phyloP scores from a whole-genome alignment of 2,888 invertebrate genomes.

The Tuberolachnus salignus region DNA sequence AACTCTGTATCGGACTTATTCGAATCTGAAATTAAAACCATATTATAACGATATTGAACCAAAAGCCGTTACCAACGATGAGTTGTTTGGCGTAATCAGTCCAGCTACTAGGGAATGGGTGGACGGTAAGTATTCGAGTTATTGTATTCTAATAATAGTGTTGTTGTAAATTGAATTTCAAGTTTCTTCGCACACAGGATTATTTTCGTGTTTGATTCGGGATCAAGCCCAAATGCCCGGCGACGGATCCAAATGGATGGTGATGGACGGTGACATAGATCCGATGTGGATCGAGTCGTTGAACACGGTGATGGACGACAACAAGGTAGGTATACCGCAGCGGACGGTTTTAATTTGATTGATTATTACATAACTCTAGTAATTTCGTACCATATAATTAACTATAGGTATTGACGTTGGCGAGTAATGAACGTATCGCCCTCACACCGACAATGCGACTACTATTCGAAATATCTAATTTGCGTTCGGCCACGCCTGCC shows the following conservation, averaged over 20 bases:
- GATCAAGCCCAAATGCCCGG: slow-evolving; percentile 89
- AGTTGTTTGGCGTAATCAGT: slow-evolving; percentile 92
- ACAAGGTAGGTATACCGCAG: slow-evolving; percentile 70
- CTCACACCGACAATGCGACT: slow-evolving; percentile 86
- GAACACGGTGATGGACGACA: slow-evolving; percentile 97
- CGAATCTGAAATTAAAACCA: slow-evolving; percentile 81
- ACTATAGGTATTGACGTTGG: slow-evolving; percentile 80
- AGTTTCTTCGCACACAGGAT: slow-evolving; percentile 66
- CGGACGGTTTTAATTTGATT: neutral
- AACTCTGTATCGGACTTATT: slow-evolving; percentile 82
- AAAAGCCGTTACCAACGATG: slow-evolving; percentile 94
- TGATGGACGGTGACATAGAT: slow-evolving; percentile 94
- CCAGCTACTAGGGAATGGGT: slow-evolving; percentile 94
- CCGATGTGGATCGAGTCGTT: slow-evolving; percentile 98
- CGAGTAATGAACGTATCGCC: slow-evolving; percentile 93
- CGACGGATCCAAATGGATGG: slow-evolving; percentile 91
- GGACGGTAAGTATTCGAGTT: slow-evolving; percentile 65
- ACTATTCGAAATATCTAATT: slow-evolving; percentile 89
- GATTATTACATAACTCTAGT: neutral
- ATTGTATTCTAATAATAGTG: neutral
- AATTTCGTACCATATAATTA: neutral
- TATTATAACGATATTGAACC: slow-evolving; percentile 90
- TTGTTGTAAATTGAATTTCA: neutral
- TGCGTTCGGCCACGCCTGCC: slow-evolving; percentile 92
- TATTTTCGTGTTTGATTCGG: slow-evolving; percentile 90